Base-by-base conservation (phyloP, 1,140 invertebrate species). In the Melitaea cinxia region DNA sequence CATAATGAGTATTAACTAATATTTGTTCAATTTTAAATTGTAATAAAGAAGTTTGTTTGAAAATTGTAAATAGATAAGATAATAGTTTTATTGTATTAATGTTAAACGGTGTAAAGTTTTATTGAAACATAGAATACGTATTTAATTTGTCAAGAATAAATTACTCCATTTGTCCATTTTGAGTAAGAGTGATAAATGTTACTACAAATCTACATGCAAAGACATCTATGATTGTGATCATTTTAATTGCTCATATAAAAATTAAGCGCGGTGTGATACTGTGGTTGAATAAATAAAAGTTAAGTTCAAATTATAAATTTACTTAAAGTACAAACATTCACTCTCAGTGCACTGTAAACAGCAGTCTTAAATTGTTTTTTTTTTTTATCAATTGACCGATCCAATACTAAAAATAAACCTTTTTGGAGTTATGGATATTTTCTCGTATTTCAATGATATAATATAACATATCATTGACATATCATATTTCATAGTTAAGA, bases 1-100 rank as follows among this genome's bases (percentile, higher is more conserved):
- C 63, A 65, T 65, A 65, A 50, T 28, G 49, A 65, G 63, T 65
- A 65, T 65, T 65, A 65, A 57, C 52, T n/a, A n/a, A n/a, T n/a
- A n/a, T 50, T 50, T 37, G 42, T 49, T 57, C 55, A 57, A 37
- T 56, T 57, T 57, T 57, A 50, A 49, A 49, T 47, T 47, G 26
- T 59, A 30, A 59, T 47, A 23, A 17, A 49, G 24, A 49, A 47
- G 42, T 33, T 15, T 49, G 15, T 59, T 55, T 55, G 37, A n/a
- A 55, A 55, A 55, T 55, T 57, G 54, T 57, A 57, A 42, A 57
- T 57, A 57, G 54, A 39, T 56, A 56, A 56, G 35, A 57, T 39
- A 56, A 24, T 17, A 12, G n/a, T 12, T 15, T 54, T 54, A 60
- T 33, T 50, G 6, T 21, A 60, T 59, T 58, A 14, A 60, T 14